Conservation (phyloP, 2,113 vertebrate species). For the Sminthopsis crassicaudata region DNA sequence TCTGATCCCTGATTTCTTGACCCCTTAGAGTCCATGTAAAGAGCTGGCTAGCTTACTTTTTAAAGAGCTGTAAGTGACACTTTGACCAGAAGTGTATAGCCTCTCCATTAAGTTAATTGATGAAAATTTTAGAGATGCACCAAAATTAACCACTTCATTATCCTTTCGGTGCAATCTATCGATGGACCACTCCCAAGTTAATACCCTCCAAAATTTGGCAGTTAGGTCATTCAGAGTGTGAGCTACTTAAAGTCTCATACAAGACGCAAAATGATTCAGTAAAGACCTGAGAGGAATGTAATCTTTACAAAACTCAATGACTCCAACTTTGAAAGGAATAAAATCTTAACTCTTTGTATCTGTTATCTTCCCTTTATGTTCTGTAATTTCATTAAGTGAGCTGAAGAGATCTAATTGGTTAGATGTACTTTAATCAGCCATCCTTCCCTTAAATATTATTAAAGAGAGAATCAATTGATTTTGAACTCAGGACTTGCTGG, state of each 20-base stretch:
- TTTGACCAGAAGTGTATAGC: background rate
- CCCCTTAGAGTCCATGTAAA: background rate
- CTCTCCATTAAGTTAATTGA: background rate
- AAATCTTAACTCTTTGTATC: background rate
- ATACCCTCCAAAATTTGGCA: background rate
- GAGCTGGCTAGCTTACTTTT: background rate
- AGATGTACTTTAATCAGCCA: background rate
- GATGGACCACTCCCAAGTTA: background rate
- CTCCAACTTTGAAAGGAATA: background rate
- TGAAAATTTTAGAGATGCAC: background rate
- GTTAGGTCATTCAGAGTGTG: background rate
- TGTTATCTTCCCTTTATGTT: background rate
- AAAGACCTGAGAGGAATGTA: background rate
- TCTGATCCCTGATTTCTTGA: background rate
- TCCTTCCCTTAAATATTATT: background rate
- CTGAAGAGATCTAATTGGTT: background rate
- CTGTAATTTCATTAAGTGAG: background rate
- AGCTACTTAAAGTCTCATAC: background rate
- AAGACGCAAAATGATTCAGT: background rate
- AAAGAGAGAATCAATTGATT: background rate
- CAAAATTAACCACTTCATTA: background rate
- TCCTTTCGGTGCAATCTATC: background rate
- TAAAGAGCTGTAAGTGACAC: background rate
- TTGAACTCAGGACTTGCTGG: background rate
- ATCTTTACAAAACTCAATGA: background rate